Conservation (phyloP, 2,113 vertebrate genomes). For the Apteryx mantelli region DNA sequence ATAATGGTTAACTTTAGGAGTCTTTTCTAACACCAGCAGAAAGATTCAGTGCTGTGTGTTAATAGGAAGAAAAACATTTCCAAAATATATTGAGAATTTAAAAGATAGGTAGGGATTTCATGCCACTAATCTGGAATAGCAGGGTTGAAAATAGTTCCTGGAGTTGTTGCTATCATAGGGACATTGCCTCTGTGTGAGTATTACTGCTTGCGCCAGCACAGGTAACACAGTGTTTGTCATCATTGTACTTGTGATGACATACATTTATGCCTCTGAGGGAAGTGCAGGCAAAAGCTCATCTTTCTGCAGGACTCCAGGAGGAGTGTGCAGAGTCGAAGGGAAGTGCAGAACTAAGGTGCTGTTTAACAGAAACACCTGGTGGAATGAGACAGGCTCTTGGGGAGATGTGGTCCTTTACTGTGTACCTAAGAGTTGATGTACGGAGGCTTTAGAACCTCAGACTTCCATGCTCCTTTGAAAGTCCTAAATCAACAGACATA, state of each 20-base stretch:
- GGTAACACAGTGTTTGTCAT: accelerated
- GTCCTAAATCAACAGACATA: background rate
- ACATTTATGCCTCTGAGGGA: background rate
- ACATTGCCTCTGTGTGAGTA: accelerated
- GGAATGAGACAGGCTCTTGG: accelerated
- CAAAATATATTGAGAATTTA: background rate
- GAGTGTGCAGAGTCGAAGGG: background rate
- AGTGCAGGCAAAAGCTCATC: background rate
- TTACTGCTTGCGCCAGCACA: background rate
- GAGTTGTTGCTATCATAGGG: background rate
- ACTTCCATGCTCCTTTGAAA: background rate
- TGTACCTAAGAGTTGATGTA: background rate
- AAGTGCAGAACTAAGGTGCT: background rate
- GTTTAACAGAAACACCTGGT: background rate
- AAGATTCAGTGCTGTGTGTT: background rate
- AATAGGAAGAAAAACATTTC: background rate
- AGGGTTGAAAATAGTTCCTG: background rate
- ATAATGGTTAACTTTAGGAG: background rate
- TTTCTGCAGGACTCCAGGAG: background rate
- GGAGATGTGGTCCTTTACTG: background rate
- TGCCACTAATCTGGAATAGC: background rate
- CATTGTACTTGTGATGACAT: background rate
- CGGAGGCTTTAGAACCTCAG: background rate
- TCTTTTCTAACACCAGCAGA: background rate
- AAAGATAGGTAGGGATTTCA: background rate